Percentiles rank a stretch among this genome's conserved stretches.
Conservation (phyloP, 1,140 invertebrate genomes). For the Euwallacea fornicatus region DNA sequence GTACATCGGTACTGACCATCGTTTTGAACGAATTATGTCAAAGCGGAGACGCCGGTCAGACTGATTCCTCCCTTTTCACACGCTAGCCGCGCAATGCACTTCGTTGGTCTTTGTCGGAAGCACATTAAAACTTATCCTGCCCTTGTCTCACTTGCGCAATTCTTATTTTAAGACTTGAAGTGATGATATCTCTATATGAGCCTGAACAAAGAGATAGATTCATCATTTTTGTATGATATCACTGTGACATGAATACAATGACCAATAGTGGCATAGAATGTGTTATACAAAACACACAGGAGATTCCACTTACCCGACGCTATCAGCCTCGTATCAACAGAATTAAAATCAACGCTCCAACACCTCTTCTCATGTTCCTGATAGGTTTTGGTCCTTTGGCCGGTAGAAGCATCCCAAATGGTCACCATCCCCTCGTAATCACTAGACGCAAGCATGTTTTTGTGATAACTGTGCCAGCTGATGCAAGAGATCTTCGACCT, state of each 20-base stretch:
- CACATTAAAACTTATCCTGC: no score
- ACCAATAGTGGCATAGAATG: background rate
- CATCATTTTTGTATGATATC: no score
- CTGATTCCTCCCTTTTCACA: no score
- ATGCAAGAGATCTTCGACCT: slow-evolving; percentile 94
- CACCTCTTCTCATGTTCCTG: slow-evolving; percentile 95
- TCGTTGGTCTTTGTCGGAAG: no score
- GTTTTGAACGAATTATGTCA: no score
- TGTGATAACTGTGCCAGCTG: slow-evolving; percentile 93
- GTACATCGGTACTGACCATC: no score
- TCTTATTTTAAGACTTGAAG: no score
- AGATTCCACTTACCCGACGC: slow-evolving; percentile 63
- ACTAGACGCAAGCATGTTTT: slow-evolving; percentile 82
- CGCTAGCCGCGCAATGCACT: no score
- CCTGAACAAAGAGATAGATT: no score
- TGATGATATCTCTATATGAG: no score
- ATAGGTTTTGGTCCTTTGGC: slow-evolving; percentile 71
- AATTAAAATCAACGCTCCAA: slow-evolving; percentile 97
- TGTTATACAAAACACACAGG: background rate
- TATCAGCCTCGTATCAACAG: slow-evolving; percentile 86
- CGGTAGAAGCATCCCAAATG: slow-evolving; percentile 89
- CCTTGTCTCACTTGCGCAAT: no score
- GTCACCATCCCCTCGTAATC: slow-evolving; percentile 95
- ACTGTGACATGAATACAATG: background rate
- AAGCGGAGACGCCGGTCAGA: no score